Percentiles rank a stretch among this genome's conserved stretches.
These are phyloP conservation scores for Cantharis nigra DNA, from an alignment of 2,888 invertebrate genomes.

Conservation along the genomic window DNA sequence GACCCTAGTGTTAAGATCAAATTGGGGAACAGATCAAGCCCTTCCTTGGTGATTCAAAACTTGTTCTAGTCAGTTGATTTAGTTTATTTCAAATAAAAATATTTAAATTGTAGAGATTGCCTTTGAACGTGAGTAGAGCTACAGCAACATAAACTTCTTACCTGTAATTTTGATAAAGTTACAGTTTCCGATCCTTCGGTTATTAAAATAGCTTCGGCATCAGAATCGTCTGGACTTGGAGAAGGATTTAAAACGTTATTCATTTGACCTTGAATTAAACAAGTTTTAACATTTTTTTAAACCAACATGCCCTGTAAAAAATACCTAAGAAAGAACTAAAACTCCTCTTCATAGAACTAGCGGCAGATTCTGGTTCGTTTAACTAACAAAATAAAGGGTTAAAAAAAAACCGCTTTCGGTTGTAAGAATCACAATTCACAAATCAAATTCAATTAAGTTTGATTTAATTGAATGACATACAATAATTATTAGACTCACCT, in stretches of 20 bases:
- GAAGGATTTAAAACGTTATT: constrained; percentile 71
- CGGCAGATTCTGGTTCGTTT: constrained; percentile 73
- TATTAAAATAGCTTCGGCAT: constrained; percentile 70
- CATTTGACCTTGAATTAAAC: constrained; percentile 62
- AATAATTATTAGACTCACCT: constrained; percentile 53
- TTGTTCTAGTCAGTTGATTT: too few species aligned
- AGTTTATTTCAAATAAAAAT: too few species aligned
- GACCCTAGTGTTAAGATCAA: too few species aligned
- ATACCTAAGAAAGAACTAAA: constrained; percentile 71
- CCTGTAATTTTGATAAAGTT: constrained; percentile 64
- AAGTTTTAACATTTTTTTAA: constrained; percentile 1
- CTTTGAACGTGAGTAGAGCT: background rate
- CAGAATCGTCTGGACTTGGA: constrained; percentile 66
- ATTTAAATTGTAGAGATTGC: too few species aligned
- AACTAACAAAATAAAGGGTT: constrained; percentile 57
- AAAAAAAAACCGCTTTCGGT: background rate
- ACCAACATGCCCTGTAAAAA: background rate
- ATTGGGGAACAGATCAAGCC: too few species aligned
- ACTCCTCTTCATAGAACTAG: constrained; percentile 73
- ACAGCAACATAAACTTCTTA: constrained; percentile 34
- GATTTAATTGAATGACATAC: background rate
- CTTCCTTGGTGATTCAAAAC: too few species aligned
- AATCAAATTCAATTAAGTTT: background rate
- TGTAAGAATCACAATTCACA: background rate
- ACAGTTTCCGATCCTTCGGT: constrained; percentile 69